Percentiles rank a stretch among this genome's conserved stretches.
Conservation (phyloP, 2,888 invertebrate species). For the Coelopa pilipes region DNA sequence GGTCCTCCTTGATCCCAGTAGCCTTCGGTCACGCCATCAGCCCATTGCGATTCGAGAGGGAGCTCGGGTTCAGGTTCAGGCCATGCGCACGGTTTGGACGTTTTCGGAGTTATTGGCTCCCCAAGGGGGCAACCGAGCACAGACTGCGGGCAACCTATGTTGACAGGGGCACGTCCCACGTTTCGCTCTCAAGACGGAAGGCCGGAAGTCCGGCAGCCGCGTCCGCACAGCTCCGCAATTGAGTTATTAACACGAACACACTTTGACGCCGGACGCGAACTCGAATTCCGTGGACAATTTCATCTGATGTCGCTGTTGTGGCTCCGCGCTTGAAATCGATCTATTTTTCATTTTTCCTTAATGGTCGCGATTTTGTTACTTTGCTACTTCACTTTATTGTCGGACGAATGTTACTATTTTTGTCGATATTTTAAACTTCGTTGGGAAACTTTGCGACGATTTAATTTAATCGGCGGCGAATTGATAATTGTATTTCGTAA, state of each 20-base stretch:
- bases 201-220: constrained; percentile 34
- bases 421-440: too few species aligned
- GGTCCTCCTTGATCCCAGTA: constrained; percentile 60
- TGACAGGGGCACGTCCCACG: constrained; percentile 43
- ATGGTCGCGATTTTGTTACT: background rate
- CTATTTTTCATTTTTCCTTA: too few species aligned
- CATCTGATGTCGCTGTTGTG: too few species aligned
- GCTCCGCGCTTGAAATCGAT: too few species aligned
- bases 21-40: constrained; percentile 57
- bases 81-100: constrained; percentile 53
- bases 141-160: constrained; percentile 61
- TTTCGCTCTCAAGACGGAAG: constrained; percentile 30
- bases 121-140: constrained; percentile 58
- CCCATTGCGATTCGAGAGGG: constrained; percentile 59
- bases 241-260: constrained; percentile 1
- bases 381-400: background rate
- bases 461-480: background rate
- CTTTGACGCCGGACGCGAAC: background rate
- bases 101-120: constrained; percentile 54
- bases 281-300: too few species aligned
- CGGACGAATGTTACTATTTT: background rate
- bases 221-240: background rate
- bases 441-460: background rate
- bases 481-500: too few species aligned
- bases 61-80: constrained; percentile 57